These are phyloP conservation scores for Drosophila pseudotalamancana DNA, from an alignment of 2,888 invertebrate species.

Conservation along the genomic window DNA sequence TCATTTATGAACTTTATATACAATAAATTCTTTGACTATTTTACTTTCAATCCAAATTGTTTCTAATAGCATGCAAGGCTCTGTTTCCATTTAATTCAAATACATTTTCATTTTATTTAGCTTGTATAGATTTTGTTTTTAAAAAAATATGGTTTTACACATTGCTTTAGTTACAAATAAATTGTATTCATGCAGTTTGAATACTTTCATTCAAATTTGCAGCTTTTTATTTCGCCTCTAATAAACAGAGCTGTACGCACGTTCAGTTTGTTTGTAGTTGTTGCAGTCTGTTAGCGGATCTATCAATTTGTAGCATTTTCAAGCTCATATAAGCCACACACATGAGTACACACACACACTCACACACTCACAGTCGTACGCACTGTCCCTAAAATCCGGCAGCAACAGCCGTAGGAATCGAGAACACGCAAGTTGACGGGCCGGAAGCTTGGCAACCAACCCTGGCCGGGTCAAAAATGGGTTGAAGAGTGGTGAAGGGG, in stretches of 20 bases:
- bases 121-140: too few species aligned
- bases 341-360: conserved; percentile 8
- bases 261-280: conserved; percentile 34
- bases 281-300: conserved; percentile 62
- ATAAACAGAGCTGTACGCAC: conserved; percentile 45
- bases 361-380: neutral
- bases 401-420: conserved; percentile 20
- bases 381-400: conserved; percentile 6
- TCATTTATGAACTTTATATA: too few species aligned
- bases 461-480: conserved; percentile 19
- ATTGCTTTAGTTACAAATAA: neutral
- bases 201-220: conserved; percentile 10
- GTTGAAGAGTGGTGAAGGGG: neutral
- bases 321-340: conserved; percentile 53
- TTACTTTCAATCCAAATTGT: too few species aligned
- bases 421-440: conserved; percentile 52
- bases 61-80: too few species aligned
- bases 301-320: conserved; percentile 72
- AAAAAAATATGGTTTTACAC: neutral
- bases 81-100: too few species aligned
- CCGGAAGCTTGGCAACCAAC: conserved; percentile 34
- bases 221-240: conserved; percentile 10
- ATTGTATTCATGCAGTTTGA: neutral
- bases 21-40: too few species aligned
- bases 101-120: too few species aligned